Conservation (phyloP, 2,797 vertebrate genomes). For the Sebastes hopkinsi region DNA sequence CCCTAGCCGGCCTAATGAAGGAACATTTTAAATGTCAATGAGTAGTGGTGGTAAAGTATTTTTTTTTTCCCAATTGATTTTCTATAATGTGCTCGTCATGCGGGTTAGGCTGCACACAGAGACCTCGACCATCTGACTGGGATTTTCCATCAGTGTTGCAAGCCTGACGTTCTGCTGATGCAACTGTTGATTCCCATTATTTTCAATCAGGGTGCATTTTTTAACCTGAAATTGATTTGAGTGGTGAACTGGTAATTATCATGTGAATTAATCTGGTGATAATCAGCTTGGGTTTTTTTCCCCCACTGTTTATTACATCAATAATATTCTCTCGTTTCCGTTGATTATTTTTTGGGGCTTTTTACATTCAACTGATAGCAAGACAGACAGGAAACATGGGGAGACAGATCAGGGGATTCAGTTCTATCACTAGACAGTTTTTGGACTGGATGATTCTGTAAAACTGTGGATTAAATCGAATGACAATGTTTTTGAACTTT, state of each 20-base stretch:
- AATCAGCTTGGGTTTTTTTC: background rate
- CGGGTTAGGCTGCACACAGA: constrained; percentile 2
- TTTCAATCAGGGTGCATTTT: background rate
- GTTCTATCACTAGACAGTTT: background rate
- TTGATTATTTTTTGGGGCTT: background rate
- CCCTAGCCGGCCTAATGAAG: constrained; percentile 62
- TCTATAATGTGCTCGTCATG: constrained; percentile 15
- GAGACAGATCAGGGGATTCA: background rate
- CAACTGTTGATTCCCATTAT: background rate
- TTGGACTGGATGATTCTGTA: background rate
- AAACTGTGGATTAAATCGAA: background rate
- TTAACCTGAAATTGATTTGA: constrained; percentile 9
- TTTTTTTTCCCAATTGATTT: constrained; percentile 33
- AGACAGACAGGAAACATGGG: background rate
- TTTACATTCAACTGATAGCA: background rate
- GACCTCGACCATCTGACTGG: background rate
- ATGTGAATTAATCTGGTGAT: background rate
- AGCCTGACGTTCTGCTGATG: background rate
- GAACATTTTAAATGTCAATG: constrained; percentile 73
- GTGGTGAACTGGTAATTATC: background rate
- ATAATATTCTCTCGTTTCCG: background rate
- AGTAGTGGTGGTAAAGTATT: constrained; percentile 25
- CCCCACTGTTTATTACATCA: background rate
- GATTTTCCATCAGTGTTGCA: constrained; percentile 13
- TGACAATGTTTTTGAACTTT: background rate